Conservation (phyloP, 2,888 invertebrate genomes). For the Aphidius colemani region DNA sequence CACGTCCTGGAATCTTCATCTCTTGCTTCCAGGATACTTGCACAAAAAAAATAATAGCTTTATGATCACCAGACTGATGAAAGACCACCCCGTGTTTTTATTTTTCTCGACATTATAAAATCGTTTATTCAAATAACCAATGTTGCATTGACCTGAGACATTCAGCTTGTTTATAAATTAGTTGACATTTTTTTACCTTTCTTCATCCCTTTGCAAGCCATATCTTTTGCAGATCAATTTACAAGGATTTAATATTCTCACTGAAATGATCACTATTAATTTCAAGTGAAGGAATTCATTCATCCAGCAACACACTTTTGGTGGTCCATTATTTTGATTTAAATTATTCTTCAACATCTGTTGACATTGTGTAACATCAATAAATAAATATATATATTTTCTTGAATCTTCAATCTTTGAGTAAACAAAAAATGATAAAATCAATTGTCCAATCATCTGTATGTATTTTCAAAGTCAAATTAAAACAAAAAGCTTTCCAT, state of each 20-base stretch:
- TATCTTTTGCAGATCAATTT: slow-evolving; percentile 14
- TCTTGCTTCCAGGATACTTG: slow-evolving; percentile 51
- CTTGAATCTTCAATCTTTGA: no score
- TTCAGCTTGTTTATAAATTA: slow-evolving; percentile 20
- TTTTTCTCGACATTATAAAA: background rate
- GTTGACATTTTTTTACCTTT: slow-evolving; percentile 15
- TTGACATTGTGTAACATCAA: no score
- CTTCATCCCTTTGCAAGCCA: slow-evolving; percentile 11
- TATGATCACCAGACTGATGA: slow-evolving; percentile 55
- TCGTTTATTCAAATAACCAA: no score
- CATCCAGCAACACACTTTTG: slow-evolving; percentile 24
- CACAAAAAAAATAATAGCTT: slow-evolving; percentile 47
- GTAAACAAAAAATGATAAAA: no score
- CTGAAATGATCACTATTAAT: no score
- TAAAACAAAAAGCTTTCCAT: no score
- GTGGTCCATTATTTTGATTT: slow-evolving; percentile 17
- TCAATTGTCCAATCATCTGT: no score
- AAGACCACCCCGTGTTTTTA: slow-evolving; percentile 49
- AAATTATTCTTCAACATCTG: background rate
- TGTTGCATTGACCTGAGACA: background rate
- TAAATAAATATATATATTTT: no score
- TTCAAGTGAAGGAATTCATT: slow-evolving; percentile 1
- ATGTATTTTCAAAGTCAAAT: no score
- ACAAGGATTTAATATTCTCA: background rate
- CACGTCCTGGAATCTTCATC: slow-evolving; percentile 37